Evolutionary conservation across 2,113 vertebrate species (phyloP), one percentile per base, ranked within the genome.

Genomic region (Illadopsis cleaveri): DNA sequence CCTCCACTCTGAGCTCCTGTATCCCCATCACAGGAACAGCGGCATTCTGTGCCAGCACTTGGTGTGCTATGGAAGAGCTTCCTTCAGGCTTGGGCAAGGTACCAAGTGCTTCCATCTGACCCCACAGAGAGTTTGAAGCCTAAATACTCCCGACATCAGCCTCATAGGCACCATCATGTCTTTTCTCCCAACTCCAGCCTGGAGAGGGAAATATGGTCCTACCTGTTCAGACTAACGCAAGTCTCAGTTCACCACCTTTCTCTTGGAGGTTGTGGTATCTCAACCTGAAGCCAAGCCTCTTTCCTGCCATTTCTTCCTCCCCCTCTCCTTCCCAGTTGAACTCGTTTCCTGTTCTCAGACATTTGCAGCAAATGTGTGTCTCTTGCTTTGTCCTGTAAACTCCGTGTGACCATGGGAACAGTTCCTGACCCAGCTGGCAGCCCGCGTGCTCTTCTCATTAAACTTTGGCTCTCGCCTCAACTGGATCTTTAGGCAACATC

Each of bases 301-400:
- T 62, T 70, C 19, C 71, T 94, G 62, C 57, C 76, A 33, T 72
- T 91, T 79, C 35, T 79, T 66, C 44, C 42, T 50, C 35, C n/a
- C 5, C 1, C 3, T 5, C 16, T 21, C 18, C 37, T 85, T 91
- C 40, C 20, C 2, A 3, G 35, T 88, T 73, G 42, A 66, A 21
- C 33, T 82, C 0, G 0, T 82, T 96, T 94, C 91, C 91, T 93
- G 44, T 70, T 90, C 91, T 93, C 64, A 95, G 91, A 76, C 44
- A 70, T 92, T 89, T 90, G 56, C 82, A 94, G 88, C 70, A 90
- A 95, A 91, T 58, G 2, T 56, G 23, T 81, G n/a, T 80, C 86
- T 96, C 86, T 82, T 87, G 62, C 91, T 89, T 94, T 96, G 93
- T 95, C 93, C 94, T 77, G 50, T 96, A 96, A 94, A 97, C 65